Conservation (phyloP, 2,113 vertebrate species). For the Macquaria australasica region DNA sequence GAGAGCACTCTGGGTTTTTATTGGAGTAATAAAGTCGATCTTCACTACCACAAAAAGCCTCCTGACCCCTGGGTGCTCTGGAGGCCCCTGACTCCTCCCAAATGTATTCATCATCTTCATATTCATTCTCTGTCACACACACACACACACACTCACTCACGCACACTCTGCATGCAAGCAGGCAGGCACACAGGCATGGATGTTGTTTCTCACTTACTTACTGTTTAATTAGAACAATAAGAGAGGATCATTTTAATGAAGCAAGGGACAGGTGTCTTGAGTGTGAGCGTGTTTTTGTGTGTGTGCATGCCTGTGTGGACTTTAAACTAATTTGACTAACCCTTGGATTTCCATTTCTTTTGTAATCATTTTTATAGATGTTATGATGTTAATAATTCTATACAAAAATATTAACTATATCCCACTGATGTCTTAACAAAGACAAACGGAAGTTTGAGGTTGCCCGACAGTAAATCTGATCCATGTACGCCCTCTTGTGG, state of each 20-base stretch:
- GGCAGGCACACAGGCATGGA: neutral
- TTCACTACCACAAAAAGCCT: conserved; percentile 81
- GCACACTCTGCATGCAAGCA: neutral
- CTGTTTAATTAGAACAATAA: conserved; percentile 49
- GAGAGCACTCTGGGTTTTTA: conserved; percentile 85
- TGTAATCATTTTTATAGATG: neutral
- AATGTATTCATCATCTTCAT: conserved; percentile 66
- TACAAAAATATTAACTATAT: neutral
- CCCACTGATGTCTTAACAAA: neutral
- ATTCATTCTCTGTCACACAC: conserved; percentile 22
- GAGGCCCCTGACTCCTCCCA: conserved; percentile 40
- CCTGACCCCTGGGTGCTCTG: conserved; percentile 70
- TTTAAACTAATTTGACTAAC: neutral
- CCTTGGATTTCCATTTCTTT: neutral
- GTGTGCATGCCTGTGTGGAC: conserved; percentile 4
- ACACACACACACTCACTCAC: neutral
- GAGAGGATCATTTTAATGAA: conserved; percentile 32
- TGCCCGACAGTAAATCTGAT: conserved; percentile 11
- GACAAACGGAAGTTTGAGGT: neutral
- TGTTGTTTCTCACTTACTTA: conserved; percentile 28
- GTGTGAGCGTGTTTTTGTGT: neutral
- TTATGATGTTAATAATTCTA: conserved; percentile 4
- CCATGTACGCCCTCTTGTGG: conserved; percentile 69
- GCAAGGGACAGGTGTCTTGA: neutral
- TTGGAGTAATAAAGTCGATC: conserved; percentile 85